Percentiles rank a stretch among this genome's conserved stretches.
Conservation (phyloP, 2,113 vertebrate species). For the Hippocampus abdominalis region DNA sequence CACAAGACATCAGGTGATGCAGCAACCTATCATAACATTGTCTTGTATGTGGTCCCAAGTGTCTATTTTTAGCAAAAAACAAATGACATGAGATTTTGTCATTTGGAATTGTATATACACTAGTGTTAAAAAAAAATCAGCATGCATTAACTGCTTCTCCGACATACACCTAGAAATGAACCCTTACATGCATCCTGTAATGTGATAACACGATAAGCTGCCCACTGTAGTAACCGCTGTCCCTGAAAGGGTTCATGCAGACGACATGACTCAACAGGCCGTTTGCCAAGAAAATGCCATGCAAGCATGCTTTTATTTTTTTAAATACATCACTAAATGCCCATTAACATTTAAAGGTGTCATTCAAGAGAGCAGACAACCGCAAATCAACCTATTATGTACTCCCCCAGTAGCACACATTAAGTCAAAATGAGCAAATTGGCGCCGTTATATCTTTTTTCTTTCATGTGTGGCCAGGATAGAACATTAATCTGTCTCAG, state of each 20-base stretch:
- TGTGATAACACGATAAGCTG: too few relatives aligned
- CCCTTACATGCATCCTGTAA: too few relatives aligned
- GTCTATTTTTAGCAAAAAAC: background rate
- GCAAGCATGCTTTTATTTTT: background rate
- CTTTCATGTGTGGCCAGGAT: background rate
- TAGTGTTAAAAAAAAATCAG: background rate
- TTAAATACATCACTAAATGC: background rate
- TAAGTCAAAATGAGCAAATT: background rate
- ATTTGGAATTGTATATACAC: background rate
- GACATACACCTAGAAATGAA: too few relatives aligned
- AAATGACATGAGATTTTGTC: too few relatives aligned
- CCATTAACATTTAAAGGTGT: slow-evolving; percentile 9
- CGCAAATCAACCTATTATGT: background rate
- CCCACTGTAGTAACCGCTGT: too few relatives aligned
- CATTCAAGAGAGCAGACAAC: background rate
- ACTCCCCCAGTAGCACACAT: background rate
- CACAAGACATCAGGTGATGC: background rate
- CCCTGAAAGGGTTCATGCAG: too few relatives aligned
- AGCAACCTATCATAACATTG: background rate
- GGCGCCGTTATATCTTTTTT: background rate
- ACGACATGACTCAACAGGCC: background rate
- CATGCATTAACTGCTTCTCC: too few relatives aligned
- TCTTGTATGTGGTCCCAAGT: background rate
- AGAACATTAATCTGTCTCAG: background rate
- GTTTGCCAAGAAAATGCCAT: background rate